Percentiles rank a stretch among this genome's conserved stretches.
These are phyloP conservation scores for Microcebus murinus DNA, from an alignment of 2,113 vertebrate genomes.

Conservation along the genomic window DNA sequence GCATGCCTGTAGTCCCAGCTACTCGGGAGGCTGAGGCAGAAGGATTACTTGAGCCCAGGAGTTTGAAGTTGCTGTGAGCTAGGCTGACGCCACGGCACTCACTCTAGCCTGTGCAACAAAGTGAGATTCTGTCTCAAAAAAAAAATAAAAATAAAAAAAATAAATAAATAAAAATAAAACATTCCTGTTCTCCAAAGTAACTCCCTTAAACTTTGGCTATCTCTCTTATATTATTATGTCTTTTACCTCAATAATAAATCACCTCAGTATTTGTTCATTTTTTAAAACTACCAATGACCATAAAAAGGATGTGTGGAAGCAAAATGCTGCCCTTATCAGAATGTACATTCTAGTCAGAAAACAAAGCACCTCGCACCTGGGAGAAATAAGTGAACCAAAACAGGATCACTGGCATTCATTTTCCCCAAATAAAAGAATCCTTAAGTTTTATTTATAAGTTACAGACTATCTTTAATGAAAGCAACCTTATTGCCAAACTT, in stretches of 20 bases:
- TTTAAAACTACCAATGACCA: not conserved
- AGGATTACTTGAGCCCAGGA: too few relatives aligned
- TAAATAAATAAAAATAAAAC: not conserved
- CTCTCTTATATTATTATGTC: not conserved
- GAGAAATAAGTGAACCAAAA: too few relatives aligned
- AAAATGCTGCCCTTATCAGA: not conserved
- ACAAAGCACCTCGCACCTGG: too few relatives aligned
- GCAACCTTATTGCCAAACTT: not conserved
- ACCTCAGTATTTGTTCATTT: not conserved
- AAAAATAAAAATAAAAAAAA: too few relatives aligned
- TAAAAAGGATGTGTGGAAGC: not conserved
- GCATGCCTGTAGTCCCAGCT: too few relatives aligned
- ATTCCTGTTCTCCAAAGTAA: not conserved
- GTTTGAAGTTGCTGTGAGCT: too few relatives aligned
- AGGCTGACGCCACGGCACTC: too few relatives aligned
- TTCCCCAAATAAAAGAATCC: not conserved
- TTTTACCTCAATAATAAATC: not conserved
- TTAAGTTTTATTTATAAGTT: not conserved
- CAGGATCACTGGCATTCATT: too few relatives aligned
- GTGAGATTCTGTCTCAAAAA: too few relatives aligned
- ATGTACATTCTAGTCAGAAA: not conserved
- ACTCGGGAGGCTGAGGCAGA: too few relatives aligned
- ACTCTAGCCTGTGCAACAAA: too few relatives aligned
- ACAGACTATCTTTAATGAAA: not conserved
- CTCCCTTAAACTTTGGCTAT: not conserved